Evolutionary conservation across 2,888 invertebrate genomes (phyloP).

Genomic region (Orgyia antiqua): DNA sequence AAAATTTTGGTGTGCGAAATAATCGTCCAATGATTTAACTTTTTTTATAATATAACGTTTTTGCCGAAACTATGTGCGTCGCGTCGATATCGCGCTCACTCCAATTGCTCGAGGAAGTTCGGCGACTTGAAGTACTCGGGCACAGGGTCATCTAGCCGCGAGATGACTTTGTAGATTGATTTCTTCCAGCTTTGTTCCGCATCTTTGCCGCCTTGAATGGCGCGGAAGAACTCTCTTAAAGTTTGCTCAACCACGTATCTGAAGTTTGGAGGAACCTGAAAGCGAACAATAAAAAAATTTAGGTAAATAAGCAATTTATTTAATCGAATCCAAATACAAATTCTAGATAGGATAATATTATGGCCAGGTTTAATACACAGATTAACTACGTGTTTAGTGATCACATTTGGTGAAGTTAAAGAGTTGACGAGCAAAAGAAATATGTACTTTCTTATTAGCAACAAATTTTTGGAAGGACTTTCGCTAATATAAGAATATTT

Average conservation of each 20-base stretch:
- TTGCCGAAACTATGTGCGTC: slow-evolving; percentile 58
- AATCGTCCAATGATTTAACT: slow-evolving; percentile 56
- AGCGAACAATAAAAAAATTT: slow-evolving; percentile 3
- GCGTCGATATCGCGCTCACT: slow-evolving; percentile 78
- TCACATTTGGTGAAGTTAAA: too few relatives aligned
- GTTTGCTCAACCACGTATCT: slow-evolving; percentile 98
- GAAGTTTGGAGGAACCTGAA: slow-evolving; percentile 98
- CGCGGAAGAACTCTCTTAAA: slow-evolving; percentile 98
- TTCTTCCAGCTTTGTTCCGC: slow-evolving; percentile 99
- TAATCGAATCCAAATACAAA: too few relatives aligned
- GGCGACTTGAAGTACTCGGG: slow-evolving; percentile 99
- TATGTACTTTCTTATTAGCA: too few relatives aligned
- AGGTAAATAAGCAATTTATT: too few relatives aligned
- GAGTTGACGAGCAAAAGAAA: too few relatives aligned
- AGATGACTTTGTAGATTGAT: slow-evolving; percentile 99
- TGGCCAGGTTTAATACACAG: too few relatives aligned
- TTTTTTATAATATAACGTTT: slow-evolving; percentile 44
- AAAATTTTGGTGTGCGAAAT: slow-evolving; percentile 80
- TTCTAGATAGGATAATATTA: too few relatives aligned
- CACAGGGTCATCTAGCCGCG: slow-evolving; percentile 98
- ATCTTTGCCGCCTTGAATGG: slow-evolving; percentile 97
- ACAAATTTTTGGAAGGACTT: too few relatives aligned
- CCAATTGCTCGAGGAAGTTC: slow-evolving; percentile 99
- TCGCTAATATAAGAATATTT: too few relatives aligned
- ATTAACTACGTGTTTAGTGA: too few relatives aligned